Conservation (phyloP, 2,888 invertebrate species). For the Lobophora halterata region DNA sequence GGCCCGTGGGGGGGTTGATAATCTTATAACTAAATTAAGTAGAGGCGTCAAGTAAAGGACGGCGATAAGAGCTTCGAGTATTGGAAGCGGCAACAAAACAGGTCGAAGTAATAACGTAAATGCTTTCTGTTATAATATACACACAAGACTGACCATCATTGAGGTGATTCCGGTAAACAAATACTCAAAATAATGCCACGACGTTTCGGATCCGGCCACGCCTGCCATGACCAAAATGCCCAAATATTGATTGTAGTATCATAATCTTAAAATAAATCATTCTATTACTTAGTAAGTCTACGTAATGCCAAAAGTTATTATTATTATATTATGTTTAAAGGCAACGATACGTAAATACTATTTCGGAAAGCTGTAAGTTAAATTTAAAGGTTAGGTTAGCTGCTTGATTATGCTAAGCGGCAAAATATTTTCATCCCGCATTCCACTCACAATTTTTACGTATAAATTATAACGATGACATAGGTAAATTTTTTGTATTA, state of each 20-base stretch:
- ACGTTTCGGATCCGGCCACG: slow-evolving; percentile 48
- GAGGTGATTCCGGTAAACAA: slow-evolving; percentile 60
- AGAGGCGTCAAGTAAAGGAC: slow-evolving; percentile 73
- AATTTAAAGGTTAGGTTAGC: slow-evolving; percentile 27
- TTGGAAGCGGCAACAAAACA: slow-evolving; percentile 63
- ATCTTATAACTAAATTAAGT: slow-evolving; percentile 78
- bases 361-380: slow-evolving; percentile 29
- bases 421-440: slow-evolving; percentile 14
- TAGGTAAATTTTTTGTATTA: slow-evolving; percentile 9
- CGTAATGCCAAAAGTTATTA: slow-evolving; percentile 54
- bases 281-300: slow-evolving; percentile 42
- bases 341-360: slow-evolving; percentile 40
- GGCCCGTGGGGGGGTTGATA: slow-evolving; percentile 70
- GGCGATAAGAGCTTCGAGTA: slow-evolving; percentile 56
- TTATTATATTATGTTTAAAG: slow-evolving; percentile 40
- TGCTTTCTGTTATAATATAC: slow-evolving; percentile 57
- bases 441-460: slow-evolving; percentile 9
- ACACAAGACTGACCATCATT: slow-evolving; percentile 67
- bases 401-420: slow-evolving; percentile 24
- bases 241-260: slow-evolving; percentile 49
- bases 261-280: slow-evolving; percentile 48
- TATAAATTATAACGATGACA: slow-evolving; percentile 3
- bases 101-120: slow-evolving; percentile 57
- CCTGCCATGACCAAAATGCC: slow-evolving; percentile 51
- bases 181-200: slow-evolving; percentile 62